Evolutionary conservation across 2,113 vertebrate species (phyloP).

Genomic region (Cettia cetti): DNA sequence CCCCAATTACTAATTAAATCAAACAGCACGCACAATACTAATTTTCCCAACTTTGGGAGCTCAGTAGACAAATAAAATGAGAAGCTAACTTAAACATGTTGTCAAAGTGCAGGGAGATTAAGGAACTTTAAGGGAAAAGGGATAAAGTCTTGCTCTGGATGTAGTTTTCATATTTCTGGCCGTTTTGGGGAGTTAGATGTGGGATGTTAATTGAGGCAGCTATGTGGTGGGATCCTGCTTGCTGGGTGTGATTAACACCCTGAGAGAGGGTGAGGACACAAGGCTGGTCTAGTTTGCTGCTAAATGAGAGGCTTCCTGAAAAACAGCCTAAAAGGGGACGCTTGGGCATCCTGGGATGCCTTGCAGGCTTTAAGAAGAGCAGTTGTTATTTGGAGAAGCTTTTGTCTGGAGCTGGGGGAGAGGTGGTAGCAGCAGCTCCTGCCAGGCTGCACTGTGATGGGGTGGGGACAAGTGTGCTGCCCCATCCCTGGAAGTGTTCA

Average conservation of each 20-base stretch:
- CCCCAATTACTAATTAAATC: constrained; percentile 87
- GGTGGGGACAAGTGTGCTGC: neutral
- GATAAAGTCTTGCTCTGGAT: constrained; percentile 43
- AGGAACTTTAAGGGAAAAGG: constrained; percentile 39
- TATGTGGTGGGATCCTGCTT: neutral
- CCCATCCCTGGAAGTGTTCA: neutral
- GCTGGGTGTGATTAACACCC: neutral
- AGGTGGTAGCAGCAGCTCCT: neutral
- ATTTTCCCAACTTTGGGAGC: constrained; percentile 81
- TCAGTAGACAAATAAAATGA: constrained; percentile 78
- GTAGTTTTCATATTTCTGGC: constrained; percentile 25
- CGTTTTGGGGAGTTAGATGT: neutral
- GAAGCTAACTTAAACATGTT: constrained; percentile 73
- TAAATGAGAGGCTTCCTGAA: neutral
- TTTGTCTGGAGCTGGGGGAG: neutral
- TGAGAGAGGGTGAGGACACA: neutral
- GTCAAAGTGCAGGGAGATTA: constrained; percentile 57
- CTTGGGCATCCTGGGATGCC: neutral
- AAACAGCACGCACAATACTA: constrained; percentile 79
- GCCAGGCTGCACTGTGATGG: neutral
- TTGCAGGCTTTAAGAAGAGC: neutral
- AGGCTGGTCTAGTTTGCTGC: neutral
- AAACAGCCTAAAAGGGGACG: neutral
- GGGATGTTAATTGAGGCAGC: neutral
- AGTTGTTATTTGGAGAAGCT: neutral